Evolutionary conservation across 2,797 vertebrate genomes (phyloP), one percentile per base, ranked within the genome.

Genomic region (Octomys mimax): DNA sequence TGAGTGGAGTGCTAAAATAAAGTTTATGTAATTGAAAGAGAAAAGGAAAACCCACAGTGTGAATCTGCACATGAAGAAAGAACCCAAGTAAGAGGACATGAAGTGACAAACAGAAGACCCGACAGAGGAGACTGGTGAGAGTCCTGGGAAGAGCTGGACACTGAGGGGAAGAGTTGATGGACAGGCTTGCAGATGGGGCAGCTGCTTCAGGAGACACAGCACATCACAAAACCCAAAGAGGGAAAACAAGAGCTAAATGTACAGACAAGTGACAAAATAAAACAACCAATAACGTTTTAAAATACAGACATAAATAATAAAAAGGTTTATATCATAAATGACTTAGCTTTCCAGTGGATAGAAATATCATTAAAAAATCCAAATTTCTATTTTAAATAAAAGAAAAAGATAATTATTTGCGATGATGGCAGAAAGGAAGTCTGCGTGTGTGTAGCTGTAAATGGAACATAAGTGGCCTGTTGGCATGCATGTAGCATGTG

Each of bases 371-470:
- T 61, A 93, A 39, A 79, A 84, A 90, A 57, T 0, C 0, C 1
- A 52, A 89, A 62, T 13, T 92, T 2, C 16, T 79, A 1, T 2
- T 85, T 75, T 93, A 77, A 83, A 62, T 49, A 70, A 75, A 95
- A 81, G 64, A 22, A 19, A 26, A 83, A 62, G 52, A 49, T 70
- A 88, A 77, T 19, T 78, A 24, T 52, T 19, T 16, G 3, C 22
- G 46, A 81, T n/a, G 11, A 42, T 86, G 12, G 82, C 42, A 39
- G 52, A 84, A 54, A 3, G 10, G 24, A 87, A 71, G 16, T 11
- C n/a, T 11, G 39, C 4, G 11, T 71, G 8, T 71, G 5, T 22
- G 13, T 0, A 36, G 0, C 6, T 6, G 6, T 8, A 33, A 0
- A 16, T 18, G 4, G 7, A 0, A 2, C 33, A 1, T 78, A 33